Evolutionary conservation across 2,797 vertebrate genomes (phyloP).

Genomic region (Silurus aristotelis): DNA sequence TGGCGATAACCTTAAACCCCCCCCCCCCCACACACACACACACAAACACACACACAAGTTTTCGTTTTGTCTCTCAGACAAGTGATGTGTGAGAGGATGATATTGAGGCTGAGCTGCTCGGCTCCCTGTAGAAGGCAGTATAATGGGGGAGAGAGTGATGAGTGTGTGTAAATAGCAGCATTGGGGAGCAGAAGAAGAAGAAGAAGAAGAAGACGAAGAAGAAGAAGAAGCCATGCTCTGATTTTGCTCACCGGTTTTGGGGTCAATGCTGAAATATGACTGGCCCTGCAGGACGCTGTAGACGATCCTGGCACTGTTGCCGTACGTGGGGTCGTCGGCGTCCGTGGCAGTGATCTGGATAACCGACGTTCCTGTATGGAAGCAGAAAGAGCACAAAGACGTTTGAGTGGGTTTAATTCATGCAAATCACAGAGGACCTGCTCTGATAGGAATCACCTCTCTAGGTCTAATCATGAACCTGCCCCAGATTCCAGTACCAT

Average conservation of each 20-base stretch:
- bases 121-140: neutral
- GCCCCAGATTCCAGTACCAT: neutral
- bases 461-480: neutral
- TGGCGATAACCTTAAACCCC: neutral
- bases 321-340: constrained; percentile 85
- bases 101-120: neutral
- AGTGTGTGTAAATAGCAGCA: neutral
- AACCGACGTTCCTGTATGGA: constrained; percentile 75
- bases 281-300: constrained; percentile 88
- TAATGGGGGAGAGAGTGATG: neutral
- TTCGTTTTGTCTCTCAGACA: neutral
- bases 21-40: too few relatives aligned
- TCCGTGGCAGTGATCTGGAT: constrained; percentile 85
- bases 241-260: constrained; percentile 79
- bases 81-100: neutral
- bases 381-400: neutral
- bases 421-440: neutral
- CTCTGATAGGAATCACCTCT: neutral
- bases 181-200: neutral
- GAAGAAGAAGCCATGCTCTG: neutral
- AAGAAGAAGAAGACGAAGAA: neutral
- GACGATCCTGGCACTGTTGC: constrained; percentile 86
- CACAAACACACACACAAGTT: too few relatives aligned
- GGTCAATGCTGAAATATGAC: constrained; percentile 86
- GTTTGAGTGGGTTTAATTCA: neutral